Evolutionary conservation across 2,113 vertebrate species (phyloP).

Genomic region (Labeo catla): DNA sequence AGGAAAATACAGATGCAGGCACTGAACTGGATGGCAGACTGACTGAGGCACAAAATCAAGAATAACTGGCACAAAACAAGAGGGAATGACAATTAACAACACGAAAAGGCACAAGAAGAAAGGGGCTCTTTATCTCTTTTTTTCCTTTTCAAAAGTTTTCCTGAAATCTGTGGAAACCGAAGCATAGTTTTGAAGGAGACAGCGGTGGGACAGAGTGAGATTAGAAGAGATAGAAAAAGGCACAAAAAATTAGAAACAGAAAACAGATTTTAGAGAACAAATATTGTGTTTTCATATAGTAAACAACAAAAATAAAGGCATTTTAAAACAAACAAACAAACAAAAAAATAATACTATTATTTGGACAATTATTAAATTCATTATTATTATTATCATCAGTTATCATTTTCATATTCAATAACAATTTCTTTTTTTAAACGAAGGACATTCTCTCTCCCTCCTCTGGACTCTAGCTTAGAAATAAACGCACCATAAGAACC

Average conservation of each 20-base stretch:
- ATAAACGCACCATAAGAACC: conserved; percentile 10
- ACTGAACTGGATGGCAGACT: conserved; percentile 48
- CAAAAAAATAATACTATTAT: conserved; percentile 73
- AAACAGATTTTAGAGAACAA: conserved; percentile 66
- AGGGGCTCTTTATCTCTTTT: conserved; percentile 58
- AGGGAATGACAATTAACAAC: conserved; percentile 55
- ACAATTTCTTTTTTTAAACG: conserved; percentile 52
- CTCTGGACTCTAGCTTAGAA: conserved; percentile 42
- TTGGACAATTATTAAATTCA: conserved; percentile 64
- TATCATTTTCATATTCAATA: conserved; percentile 55
- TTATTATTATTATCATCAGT: conserved; percentile 58
- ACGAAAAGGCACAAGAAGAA: conserved; percentile 77
- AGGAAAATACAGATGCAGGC: conserved; percentile 30
- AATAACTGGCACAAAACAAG: conserved; percentile 51
- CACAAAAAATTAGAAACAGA: conserved; percentile 66
- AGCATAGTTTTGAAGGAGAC: conserved; percentile 54
- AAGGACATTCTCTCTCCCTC: conserved; percentile 57
- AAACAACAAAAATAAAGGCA: conserved; percentile 67
- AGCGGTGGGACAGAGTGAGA: conserved; percentile 57
- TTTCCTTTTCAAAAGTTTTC: conserved; percentile 37
- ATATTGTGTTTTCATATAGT: conserved; percentile 62
- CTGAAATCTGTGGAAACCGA: conserved; percentile 49
- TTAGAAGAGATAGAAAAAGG: conserved; percentile 57
- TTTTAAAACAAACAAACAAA: conserved; percentile 59
- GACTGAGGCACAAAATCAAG: conserved; percentile 55